A percentile compares a stretch with the other conserved stretches of the same genome.
Evolutionary conservation across 2,888 invertebrate genomes (phyloP).

Genomic region (Phania funesta): DNA sequence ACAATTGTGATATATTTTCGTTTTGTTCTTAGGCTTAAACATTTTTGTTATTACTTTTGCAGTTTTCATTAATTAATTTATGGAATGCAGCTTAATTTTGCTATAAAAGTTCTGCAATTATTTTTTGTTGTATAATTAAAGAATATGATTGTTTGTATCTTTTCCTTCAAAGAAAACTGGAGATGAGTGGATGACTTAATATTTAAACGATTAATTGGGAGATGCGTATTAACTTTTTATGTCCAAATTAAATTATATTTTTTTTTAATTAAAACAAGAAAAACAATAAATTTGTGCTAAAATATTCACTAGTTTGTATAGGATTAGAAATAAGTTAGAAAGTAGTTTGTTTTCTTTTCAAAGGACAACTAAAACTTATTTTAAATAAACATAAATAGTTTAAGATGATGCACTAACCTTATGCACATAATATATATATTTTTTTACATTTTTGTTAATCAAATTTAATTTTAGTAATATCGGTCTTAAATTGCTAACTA

Average conservation of each 20-base stretch:
- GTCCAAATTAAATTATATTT: constrained; percentile 18
- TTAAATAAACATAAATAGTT: constrained; percentile 42
- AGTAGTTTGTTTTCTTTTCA: constrained; percentile 1
- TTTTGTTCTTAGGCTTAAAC: constrained; percentile 17
- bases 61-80: constrained; percentile 73
- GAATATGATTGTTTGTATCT: constrained; percentile 5
- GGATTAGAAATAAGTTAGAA: background rate
- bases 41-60: constrained; percentile 30
- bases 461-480: background rate
- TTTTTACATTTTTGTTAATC: constrained; percentile 12
- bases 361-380: constrained; percentile 23
- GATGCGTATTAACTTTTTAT: constrained; percentile 34
- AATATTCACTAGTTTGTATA: constrained; percentile 67
- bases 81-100: constrained; percentile 78
- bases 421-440: constrained; percentile 32
- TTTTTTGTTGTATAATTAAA: background rate
- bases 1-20: constrained; percentile 48
- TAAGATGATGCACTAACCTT: constrained; percentile 64
- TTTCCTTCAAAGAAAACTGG: constrained; percentile 21
- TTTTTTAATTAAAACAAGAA: constrained; percentile 50
- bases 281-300: constrained; percentile 69
- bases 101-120: constrained; percentile 61
- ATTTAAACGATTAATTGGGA: constrained; percentile 40
- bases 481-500: constrained; percentile 14
- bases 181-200: constrained; percentile 36